phyloP scores from a whole-genome alignment of 2,888 invertebrate genomes.

The Brenthis hecate region DNA sequence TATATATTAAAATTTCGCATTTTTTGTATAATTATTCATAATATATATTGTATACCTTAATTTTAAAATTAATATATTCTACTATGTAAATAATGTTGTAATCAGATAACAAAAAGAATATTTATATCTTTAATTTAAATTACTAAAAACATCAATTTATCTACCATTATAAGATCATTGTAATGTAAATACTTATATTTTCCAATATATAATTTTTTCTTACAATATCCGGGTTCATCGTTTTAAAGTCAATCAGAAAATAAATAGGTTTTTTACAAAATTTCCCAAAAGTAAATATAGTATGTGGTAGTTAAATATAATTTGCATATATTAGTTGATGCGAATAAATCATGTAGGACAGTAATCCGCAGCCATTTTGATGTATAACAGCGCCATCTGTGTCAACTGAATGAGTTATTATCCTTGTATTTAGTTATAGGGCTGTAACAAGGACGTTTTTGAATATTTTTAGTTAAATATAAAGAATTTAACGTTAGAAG shows the following conservation, averaged over 20 bases:
- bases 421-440: conserved; percentile 54
- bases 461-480: background rate
- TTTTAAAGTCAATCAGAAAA: background rate
- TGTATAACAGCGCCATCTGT: conserved; percentile 79
- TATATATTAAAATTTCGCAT: too few relatives aligned
- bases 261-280: conserved; percentile 9
- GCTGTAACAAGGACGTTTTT: conserved; percentile 42
- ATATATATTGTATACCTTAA: too few relatives aligned
- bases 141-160: conserved; percentile 6
- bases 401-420: conserved; percentile 80
- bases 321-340: conserved; percentile 66
- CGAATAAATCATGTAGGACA: conserved; percentile 74
- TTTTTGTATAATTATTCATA: too few relatives aligned
- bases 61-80: too few relatives aligned
- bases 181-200: conserved; percentile 1
- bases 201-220: conserved; percentile 2
- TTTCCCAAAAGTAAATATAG: conserved; percentile 13
- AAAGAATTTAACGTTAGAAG: background rate
- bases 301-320: conserved; percentile 35
- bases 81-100: too few relatives aligned
- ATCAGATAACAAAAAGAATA: background rate
- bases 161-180: background rate
- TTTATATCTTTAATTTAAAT: background rate
- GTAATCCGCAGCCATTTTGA: conserved; percentile 78
- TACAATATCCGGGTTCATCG: conserved; percentile 14